These are phyloP conservation scores for Hyalella azteca DNA, from an alignment of 2,888 invertebrate genomes.

Conservation along the genomic window DNA sequence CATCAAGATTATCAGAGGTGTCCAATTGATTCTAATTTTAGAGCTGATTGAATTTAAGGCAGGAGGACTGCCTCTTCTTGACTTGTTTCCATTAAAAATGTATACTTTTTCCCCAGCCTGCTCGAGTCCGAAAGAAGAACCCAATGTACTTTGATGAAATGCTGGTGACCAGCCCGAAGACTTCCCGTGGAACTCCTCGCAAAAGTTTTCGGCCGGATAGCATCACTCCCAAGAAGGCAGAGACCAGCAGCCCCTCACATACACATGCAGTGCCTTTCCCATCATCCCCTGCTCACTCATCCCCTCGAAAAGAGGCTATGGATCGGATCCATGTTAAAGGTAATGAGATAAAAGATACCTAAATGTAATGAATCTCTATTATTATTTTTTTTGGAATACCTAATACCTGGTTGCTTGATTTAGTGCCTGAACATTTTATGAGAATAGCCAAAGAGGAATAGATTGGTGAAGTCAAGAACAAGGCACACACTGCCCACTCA, in stretches of 20 bases:
- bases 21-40: too few relatives aligned
- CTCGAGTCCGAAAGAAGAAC: conserved; percentile 87
- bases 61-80: too few relatives aligned
- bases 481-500: too few relatives aligned
- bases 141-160: conserved; percentile 88
- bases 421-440: too few relatives aligned
- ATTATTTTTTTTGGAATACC: too few relatives aligned
- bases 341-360: background rate
- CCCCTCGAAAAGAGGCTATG: background rate
- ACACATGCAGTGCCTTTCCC: background rate
- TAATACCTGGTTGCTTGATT: too few relatives aligned
- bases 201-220: conserved; percentile 55
- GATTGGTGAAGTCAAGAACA: too few relatives aligned
- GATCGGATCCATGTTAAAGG: background rate
- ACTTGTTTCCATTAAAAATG: too few relatives aligned
- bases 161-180: conserved; percentile 74
- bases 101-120: conserved; percentile 68
- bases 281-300: background rate
- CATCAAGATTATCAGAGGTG: too few relatives aligned
- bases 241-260: background rate
- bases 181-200: conserved; percentile 70
- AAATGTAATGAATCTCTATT: too few relatives aligned
- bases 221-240: conserved; percentile 4
- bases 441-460: too few relatives aligned
- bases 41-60: too few relatives aligned